phyloP scores from a whole-genome alignment of 1,140 invertebrate species.

The Tyrophagus putrescentiae region DNA sequence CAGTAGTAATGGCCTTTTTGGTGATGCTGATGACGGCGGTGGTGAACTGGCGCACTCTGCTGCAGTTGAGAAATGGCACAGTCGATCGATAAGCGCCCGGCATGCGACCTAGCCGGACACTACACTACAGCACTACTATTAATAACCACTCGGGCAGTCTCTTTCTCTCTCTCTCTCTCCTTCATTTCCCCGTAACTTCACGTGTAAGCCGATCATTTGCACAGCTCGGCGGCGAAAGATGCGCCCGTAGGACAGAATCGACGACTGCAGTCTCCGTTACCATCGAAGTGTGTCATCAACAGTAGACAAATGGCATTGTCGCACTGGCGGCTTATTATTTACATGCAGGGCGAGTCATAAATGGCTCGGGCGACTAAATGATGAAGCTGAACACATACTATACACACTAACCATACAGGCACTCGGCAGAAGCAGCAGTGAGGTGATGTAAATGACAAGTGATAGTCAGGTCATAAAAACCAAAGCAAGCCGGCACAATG shows the following conservation, averaged over 20 bases:
- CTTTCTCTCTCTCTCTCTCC: too few species aligned
- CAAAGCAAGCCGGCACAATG: background rate
- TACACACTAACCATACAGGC: too few species aligned
- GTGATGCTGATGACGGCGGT: too few species aligned
- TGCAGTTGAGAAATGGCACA: too few species aligned
- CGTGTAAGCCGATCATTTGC: background rate
- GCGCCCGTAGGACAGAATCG: background rate
- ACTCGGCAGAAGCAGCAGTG: too few species aligned
- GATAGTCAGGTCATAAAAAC: background rate
- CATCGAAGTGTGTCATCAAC: conserved; percentile 8
- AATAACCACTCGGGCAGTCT: too few species aligned
- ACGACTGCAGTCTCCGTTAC: background rate
- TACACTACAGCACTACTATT: too few species aligned
- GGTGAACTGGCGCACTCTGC: too few species aligned
- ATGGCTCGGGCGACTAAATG: background rate
- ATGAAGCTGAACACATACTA: background rate
- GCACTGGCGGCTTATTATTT: conserved; percentile 3
- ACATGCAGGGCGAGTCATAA: background rate
- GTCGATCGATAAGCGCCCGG: too few species aligned
- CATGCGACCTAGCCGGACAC: too few species aligned
- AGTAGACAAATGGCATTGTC: background rate
- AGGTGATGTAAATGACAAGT: background rate
- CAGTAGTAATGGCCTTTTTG: too few species aligned
- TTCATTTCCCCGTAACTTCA: too few species aligned
- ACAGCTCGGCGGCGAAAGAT: background rate